Evolutionary conservation across 2,888 invertebrate genomes (phyloP).

Genomic region (Drepana falcataria): DNA sequence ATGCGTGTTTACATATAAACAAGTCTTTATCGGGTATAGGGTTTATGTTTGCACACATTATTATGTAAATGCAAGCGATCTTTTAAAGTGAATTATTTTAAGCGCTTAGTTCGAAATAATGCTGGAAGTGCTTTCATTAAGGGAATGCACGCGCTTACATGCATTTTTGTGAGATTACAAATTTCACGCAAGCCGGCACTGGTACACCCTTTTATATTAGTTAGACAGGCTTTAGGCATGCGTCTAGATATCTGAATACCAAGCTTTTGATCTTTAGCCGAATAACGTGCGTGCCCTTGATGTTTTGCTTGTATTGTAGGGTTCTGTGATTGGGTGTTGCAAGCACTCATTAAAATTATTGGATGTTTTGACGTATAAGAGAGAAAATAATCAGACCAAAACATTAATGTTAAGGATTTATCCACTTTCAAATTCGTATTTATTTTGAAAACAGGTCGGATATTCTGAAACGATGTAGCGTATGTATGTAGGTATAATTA

Average conservation of each 20-base stretch:
- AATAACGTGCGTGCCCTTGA: not conserved
- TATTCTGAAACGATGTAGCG: too few species aligned
- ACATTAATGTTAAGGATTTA: too few species aligned
- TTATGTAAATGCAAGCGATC: constrained; percentile 65
- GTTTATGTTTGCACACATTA: constrained; percentile 69
- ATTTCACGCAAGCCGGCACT: constrained; percentile 31
- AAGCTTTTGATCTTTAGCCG: not conserved
- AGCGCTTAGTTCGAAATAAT: constrained; percentile 57
- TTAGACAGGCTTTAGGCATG: not conserved
- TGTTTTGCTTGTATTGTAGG: not conserved
- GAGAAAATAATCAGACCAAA: too few species aligned
- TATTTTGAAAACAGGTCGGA: too few species aligned
- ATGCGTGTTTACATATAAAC: constrained; percentile 59
- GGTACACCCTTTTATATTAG: constrained; percentile 4
- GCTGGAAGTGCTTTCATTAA: constrained; percentile 56
- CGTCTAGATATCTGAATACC: not conserved
- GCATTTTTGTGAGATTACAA: constrained; percentile 52
- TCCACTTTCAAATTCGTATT: too few species aligned
- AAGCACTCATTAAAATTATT: too few species aligned
- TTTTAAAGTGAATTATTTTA: constrained; percentile 66
- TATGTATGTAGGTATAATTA: too few species aligned
- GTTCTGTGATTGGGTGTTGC: too few species aligned
- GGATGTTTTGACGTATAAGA: too few species aligned
- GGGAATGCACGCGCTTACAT: constrained; percentile 49
- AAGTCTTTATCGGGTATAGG: constrained; percentile 65